Base-by-base conservation (phyloP, 2,113 vertebrate genomes). In the Deroptyus accipitrinus region DNA sequence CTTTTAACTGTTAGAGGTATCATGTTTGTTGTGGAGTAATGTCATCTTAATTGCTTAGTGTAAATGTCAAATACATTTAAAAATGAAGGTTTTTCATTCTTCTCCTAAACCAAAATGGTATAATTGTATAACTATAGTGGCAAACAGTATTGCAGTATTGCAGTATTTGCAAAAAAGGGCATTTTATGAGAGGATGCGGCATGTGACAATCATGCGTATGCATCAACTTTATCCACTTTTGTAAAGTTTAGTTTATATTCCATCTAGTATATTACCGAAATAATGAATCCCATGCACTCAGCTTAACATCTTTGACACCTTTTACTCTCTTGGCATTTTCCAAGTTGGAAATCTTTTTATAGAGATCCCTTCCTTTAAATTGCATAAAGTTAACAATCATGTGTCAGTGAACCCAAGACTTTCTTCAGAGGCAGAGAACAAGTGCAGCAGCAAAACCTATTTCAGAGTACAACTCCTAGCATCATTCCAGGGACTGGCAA, bases 291-390 rank as follows among this genome's bases (percentile, higher is more conserved):
- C 30, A n/a, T 55, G 61, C 41, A 80, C 68, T 83, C 83, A 72
- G 42, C 88, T 84, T 83, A 61, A 68, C 69, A 82, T 27, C 35
- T 94, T 81, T 77, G 85, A 39, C 69, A 79, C 7, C 11, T 89
- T 85, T 64, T 89, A 76, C 33, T 91, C 61, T 46, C 49, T 55
- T 81, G 35, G 16, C 83, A 88, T 92, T 92, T 92, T 95, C 83
- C 52, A 84, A 37, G 62, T 52, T 61, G 48, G 48, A 92, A 83
- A 70, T 79, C 55, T 93, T 92, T 90, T 88, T 48, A 68, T 52
- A 88, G 49, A 73, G 9, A 70, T 52, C 4, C 33, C 4, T 67
- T 88, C 25, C 23, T n/a, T 86, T 54, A 72, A 90, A 75, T 2
- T 83, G 52, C 31, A 74, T 31, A 49, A 92, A 84, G 61, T 54